Conservation (phyloP, 2,113 vertebrate species). For the Asarcornis scutulata region DNA sequence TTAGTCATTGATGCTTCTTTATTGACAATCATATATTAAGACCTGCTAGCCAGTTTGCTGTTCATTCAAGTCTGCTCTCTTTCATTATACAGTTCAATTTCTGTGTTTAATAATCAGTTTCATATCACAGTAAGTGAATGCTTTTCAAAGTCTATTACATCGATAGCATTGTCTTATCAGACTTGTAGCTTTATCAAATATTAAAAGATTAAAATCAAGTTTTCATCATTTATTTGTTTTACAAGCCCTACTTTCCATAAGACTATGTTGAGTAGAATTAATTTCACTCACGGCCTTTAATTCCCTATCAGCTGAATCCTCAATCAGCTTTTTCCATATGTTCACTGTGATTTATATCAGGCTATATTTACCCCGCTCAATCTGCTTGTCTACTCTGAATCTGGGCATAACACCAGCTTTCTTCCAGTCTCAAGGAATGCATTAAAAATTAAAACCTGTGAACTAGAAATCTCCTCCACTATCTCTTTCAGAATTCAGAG, state of each 20-base stretch:
- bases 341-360: constrained; percentile 57
- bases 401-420: constrained; percentile 48
- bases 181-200: not conserved
- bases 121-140: not conserved
- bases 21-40: not conserved
- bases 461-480: not conserved
- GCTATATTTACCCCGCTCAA: constrained; percentile 61
- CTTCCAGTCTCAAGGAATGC: not conserved
- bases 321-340: constrained; percentile 66
- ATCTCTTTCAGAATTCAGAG: not conserved
- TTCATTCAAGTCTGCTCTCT: not conserved
- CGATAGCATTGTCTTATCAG: not conserved
- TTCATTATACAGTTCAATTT: not conserved
- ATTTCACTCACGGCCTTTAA: constrained; percentile 49
- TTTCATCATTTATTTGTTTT: not conserved
- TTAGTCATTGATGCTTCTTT: not conserved
- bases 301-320: constrained; percentile 41
- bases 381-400: constrained; percentile 52
- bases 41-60: not conserved
- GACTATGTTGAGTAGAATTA: constrained; percentile 21
- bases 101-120: not conserved
- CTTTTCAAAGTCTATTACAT: not conserved
- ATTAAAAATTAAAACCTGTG: constrained; percentile 9
- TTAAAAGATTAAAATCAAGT: not conserved
- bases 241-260: constrained; percentile 26